Evolutionary conservation across 2,113 vertebrate genomes (phyloP).

Genomic region (Pica pica): DNA sequence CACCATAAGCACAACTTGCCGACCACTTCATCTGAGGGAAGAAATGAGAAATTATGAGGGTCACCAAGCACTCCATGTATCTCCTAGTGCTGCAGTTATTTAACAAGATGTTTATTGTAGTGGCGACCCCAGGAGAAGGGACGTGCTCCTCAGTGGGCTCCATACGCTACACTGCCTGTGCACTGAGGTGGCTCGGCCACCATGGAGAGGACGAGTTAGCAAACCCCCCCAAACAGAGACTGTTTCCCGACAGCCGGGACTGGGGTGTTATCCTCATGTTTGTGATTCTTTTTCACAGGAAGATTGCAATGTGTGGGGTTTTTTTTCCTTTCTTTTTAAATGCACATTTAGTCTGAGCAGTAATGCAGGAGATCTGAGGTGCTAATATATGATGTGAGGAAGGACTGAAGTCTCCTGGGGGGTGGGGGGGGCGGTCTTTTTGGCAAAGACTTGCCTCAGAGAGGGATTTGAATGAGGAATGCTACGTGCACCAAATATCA

Average conservation of each 20-base stretch:
- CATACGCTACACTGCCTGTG: background rate
- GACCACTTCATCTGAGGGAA: slow-evolving; percentile 36
- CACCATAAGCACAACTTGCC: slow-evolving; percentile 5
- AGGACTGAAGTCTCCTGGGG: slow-evolving; percentile 57
- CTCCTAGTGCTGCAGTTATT: background rate
- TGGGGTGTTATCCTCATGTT: slow-evolving; percentile 59
- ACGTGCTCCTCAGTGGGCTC: background rate
- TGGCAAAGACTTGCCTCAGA: slow-evolving; percentile 46
- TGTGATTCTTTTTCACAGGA: slow-evolving; percentile 63
- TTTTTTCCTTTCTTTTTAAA: slow-evolving; percentile 51
- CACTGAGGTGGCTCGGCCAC: background rate
- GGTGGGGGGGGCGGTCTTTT: slow-evolving; percentile 14
- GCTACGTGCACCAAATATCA: background rate
- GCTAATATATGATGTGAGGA: slow-evolving; percentile 67
- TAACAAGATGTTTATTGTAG: background rate
- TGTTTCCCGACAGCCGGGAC: slow-evolving; percentile 37
- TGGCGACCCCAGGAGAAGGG: background rate
- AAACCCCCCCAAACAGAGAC: background rate
- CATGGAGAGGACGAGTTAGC: background rate
- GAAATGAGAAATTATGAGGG: slow-evolving; percentile 64
- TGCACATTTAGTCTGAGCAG: slow-evolving; percentile 62
- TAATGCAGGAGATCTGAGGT: slow-evolving; percentile 60
- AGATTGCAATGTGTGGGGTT: slow-evolving; percentile 29
- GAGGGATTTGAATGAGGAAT: slow-evolving; percentile 40
- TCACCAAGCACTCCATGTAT: slow-evolving; percentile 21